Conservation (phyloP, 2,888 invertebrate species). For the Chymomyza procnemis region DNA sequence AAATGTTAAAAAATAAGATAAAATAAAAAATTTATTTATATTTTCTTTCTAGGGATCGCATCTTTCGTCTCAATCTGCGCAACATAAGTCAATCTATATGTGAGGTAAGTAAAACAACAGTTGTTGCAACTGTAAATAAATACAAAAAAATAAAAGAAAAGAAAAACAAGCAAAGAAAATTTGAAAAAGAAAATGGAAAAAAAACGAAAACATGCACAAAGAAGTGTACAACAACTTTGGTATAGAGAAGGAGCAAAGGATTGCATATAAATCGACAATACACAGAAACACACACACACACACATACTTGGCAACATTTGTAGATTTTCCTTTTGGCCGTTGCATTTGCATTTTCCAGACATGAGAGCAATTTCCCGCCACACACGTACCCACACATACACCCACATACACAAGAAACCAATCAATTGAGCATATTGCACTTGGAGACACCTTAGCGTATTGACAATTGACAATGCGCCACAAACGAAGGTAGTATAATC, state of each 20-base stretch:
- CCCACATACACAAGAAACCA: not conserved
- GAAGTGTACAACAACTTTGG: not conserved
- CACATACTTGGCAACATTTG: not conserved
- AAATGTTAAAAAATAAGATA: too few species aligned
- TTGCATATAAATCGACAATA: not conserved
- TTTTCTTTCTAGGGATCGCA: constrained; percentile 81
- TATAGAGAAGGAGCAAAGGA: not conserved
- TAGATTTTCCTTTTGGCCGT: not conserved
- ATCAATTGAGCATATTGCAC: not conserved
- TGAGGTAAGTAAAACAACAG: constrained; percentile 80
- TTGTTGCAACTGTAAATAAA: not conserved
- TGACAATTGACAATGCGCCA: not conserved
- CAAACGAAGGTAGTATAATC: not conserved
- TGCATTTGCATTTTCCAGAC: constrained; percentile 1
- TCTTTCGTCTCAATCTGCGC: constrained; percentile 83
- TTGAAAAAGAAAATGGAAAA: not conserved
- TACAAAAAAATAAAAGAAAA: not conserved
- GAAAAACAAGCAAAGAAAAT: not conserved
- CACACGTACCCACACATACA: not conserved
- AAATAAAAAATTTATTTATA: not conserved
- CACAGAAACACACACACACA: not conserved
- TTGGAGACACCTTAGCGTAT: not conserved
- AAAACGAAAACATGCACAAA: not conserved
- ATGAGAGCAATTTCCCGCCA: not conserved
- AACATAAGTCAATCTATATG: constrained; percentile 84